Evolutionary conservation across 2,113 vertebrate genomes (phyloP).

Genomic region (Tiliqua scincoides): DNA sequence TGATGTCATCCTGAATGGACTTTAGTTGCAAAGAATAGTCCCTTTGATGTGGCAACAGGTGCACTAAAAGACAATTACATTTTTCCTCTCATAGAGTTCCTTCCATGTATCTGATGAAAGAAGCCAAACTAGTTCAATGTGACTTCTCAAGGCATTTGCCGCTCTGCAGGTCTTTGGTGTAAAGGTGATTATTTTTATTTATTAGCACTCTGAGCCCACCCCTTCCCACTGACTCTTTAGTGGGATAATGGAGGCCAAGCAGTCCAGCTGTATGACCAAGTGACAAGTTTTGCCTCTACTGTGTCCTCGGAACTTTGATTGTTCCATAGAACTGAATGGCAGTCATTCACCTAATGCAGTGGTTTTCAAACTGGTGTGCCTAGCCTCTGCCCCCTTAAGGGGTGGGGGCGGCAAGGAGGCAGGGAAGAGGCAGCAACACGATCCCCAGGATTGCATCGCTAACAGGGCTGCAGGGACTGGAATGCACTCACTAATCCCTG

Average conservation of each 20-base stretch:
- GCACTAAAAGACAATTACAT: conserved; percentile 11
- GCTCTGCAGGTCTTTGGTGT: not conserved
- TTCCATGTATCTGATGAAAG: conserved; percentile 22
- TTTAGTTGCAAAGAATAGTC: conserved; percentile 11
- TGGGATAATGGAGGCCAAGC: not conserved
- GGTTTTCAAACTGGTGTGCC: too few species aligned
- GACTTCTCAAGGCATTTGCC: not conserved
- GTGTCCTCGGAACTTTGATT: not conserved
- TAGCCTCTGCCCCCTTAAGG: too few species aligned
- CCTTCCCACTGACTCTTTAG: not conserved
- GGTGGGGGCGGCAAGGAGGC: too few species aligned
- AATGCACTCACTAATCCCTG: too few species aligned
- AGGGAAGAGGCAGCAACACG: too few species aligned
- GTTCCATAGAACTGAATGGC: not conserved
- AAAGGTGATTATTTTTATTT: not conserved
- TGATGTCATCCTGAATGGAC: not conserved
- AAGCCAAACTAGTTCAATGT: not conserved
- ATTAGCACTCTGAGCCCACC: not conserved
- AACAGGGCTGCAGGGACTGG: too few species aligned
- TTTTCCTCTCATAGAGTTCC: not conserved
- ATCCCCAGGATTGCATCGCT: too few species aligned
- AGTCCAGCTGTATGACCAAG: not conserved
- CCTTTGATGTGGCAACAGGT: conserved; percentile 25
- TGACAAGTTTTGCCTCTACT: not conserved
- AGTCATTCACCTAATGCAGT: not conserved